Base-by-base conservation (phyloP, 2,888 invertebrate genomes). In the Phyllotreta striolata region DNA sequence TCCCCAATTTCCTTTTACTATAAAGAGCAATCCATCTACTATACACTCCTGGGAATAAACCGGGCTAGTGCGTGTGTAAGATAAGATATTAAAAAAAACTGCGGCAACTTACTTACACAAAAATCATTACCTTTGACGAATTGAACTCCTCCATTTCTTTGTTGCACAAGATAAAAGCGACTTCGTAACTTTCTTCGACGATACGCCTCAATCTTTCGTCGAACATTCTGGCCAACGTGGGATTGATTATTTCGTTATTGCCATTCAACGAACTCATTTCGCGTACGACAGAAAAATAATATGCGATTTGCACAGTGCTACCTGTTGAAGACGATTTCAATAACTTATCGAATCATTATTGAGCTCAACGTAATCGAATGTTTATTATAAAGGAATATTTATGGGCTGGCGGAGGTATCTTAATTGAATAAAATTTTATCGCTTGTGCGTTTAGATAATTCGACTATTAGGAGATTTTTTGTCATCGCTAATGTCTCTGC, bases 181-280 rank as follows among this genome's bases (percentile, higher is more conserved):
- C 72, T 63, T 74, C 74, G 14, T 71, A 63, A 58, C 71, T 67
- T 57, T 74, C 74, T 55, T 70, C 67, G 6, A 71, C 67, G 37
- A 74, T 64, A 49, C 72, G 59, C 41, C 55, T 67, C 3, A 67
- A 38, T 43, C 67, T 49, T 34, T 57, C 57, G 39, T 63, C 63
- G 10, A 44, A 57, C 24, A 63, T 49, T 54, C 51, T 51, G 10
- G 52, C 4, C 5, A 54, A 43, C 14, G 57, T 63, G 6, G 46
- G n/a, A 57, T 43, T 52, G 35, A 51, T 41, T n/a, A 62, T 13
- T 9, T 44, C 52, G 6, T 47, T n/a, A n/a, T n/a, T 47, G 35
- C 47, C 55, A 24, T 13, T 35, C n/a, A 35, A 6, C 8, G 24
- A 37, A 5, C 39, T 41, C 62, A 62, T 62, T 47, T 39, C 51